Base-by-base conservation (phyloP, 2,113 vertebrate species). In the Ailurus styani region DNA sequence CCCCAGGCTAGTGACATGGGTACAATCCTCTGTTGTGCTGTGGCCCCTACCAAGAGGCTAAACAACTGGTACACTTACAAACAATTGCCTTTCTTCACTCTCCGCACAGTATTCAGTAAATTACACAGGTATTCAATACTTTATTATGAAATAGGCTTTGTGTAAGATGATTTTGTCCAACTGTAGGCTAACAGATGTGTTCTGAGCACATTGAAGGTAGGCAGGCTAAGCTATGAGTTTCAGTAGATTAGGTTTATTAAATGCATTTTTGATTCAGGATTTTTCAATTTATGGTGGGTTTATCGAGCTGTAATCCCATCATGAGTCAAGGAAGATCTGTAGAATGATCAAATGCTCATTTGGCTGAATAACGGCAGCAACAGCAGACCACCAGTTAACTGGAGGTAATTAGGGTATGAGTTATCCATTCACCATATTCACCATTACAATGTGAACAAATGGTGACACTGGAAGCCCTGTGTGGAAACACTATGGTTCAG, bases 391-490 rank as follows among this genome's bases (percentile, higher is more conserved):
- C 52, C n/a, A 29, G 12, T 25, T 50, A n/a, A 84, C 87, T 8
- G 10, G 14, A 73, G 34, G 23, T 29, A 37, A 82, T 78, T 37
- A 75, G n/a, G 34, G 10, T 17, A 2, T n/a, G n/a, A 85, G 11
- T 57, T 40, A 8, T n/a, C n/a, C 7, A 27, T 45, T 50, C 75
- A 40, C 55, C 13, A 6, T 14, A 9, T 18, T 27, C 50, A 57
- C 29, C 3, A 29, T 42, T 27, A 47, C 25, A 14, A 3, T 54
- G 29, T 40, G 25, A 87, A 42, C 34, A 18, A 14, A 64, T 5
- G 68, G 13, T 17, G 50, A 12, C 14, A 8, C 34, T 4, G 6
- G 31, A 12, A 23, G 0, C 1, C 7, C 31, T 47, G 23, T 10
- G 31, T 47, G 45, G 37, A 45, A 84, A 88, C 93, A 34, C 8